Conservation (phyloP, 1,140 invertebrate genomes). For the Lordiphosa clarofinis region DNA sequence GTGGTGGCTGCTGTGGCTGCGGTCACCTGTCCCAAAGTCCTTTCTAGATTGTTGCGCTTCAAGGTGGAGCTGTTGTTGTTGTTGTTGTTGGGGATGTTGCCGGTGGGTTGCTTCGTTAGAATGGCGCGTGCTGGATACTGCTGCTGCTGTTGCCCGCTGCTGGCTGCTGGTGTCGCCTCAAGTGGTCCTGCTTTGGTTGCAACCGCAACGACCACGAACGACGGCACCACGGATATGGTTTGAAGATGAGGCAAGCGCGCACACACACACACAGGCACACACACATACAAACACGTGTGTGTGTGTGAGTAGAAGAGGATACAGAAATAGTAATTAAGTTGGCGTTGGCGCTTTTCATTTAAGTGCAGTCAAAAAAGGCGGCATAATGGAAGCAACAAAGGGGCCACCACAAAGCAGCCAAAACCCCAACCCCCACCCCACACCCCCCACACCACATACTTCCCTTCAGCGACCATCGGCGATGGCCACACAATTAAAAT, state of each 20-base stretch:
- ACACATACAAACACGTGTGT: slow-evolving; percentile 2
- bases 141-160: slow-evolving; percentile 35
- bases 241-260: slow-evolving; percentile 15
- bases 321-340: slow-evolving; percentile 75
- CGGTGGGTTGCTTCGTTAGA: slow-evolving; percentile 70
- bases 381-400: slow-evolving; percentile 25
- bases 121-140: slow-evolving; percentile 59
- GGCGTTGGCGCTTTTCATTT: slow-evolving; percentile 53
- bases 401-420: neutral
- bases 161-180: slow-evolving; percentile 60
- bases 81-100: slow-evolving; percentile 27
- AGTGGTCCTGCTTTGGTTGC: slow-evolving; percentile 75
- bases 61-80: slow-evolving; percentile 43
- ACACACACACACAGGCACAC: neutral
- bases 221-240: slow-evolving; percentile 12
- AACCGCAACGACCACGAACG: slow-evolving; percentile 55
- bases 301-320: slow-evolving; percentile 25
- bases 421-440: neutral
- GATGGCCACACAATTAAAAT: slow-evolving; percentile 45
- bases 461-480: slow-evolving; percentile 11
- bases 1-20: slow-evolving; percentile 64
- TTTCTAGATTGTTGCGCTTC: slow-evolving; percentile 39
- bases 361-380: slow-evolving; percentile 33
- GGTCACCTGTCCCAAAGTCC: slow-evolving; percentile 42
- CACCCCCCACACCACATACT: no score